phyloP scores from a whole-genome alignment of 2,888 invertebrate genomes.

The Pachycephus smyrnensis region DNA sequence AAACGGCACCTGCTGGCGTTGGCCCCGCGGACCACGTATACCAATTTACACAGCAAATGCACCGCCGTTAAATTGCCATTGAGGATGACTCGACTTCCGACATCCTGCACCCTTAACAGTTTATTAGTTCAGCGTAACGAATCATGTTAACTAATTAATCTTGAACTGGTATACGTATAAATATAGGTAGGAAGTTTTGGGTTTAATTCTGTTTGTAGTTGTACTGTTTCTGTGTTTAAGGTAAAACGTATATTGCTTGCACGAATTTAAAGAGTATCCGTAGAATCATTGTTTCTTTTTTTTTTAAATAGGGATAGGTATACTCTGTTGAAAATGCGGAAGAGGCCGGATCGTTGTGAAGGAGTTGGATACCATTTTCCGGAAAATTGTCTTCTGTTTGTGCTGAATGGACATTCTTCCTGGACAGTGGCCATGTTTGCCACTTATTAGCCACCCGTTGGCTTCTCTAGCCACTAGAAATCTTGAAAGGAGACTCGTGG shows the following conservation, averaged over 20 bases:
- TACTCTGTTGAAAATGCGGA: not conserved
- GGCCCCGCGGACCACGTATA: slow-evolving; percentile 17
- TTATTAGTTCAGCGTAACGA: not conserved
- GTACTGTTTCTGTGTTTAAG: no score
- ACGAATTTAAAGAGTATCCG: no score
- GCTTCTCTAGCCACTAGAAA: not conserved
- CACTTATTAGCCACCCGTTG: not conserved
- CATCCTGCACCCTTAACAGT: not conserved
- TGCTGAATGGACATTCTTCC: not conserved
- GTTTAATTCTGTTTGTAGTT: no score
- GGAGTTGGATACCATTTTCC: not conserved
- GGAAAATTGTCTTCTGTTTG: not conserved
- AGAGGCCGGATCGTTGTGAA: not conserved
- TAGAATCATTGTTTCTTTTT: no score
- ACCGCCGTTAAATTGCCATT: slow-evolving; percentile 19
- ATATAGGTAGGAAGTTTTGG: not conserved
- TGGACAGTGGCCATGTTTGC: not conserved
- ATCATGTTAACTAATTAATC: not conserved
- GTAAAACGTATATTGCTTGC: no score
- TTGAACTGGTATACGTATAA: not conserved
- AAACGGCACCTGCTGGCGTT: slow-evolving; percentile 9
- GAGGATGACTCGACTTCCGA: not conserved
- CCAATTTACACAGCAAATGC: slow-evolving; percentile 30
- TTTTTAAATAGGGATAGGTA: no score
- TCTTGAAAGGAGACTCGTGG: not conserved